phyloP scores from a whole-genome alignment of 2,113 vertebrate genomes.

The Alouatta palliata region DNA sequence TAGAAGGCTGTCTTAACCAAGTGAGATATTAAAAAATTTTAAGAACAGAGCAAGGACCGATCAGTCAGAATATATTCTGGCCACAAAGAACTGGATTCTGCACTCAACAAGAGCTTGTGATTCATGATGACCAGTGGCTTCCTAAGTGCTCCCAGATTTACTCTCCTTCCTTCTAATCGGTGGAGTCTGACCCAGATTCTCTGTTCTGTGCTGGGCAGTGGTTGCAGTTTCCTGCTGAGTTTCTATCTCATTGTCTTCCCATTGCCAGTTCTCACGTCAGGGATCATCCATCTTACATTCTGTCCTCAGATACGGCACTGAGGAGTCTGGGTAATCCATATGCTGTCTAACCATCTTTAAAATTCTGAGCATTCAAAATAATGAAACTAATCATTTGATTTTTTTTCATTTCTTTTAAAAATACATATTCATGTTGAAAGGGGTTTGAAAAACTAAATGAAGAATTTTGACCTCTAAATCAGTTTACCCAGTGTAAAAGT shows the following conservation, averaged over 20 bases:
- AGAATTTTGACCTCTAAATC: background rate
- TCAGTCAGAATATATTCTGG: background rate
- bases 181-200: background rate
- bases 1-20: background rate
- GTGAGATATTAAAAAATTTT: background rate
- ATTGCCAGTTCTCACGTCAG: background rate
- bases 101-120: background rate
- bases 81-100: background rate
- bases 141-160: background rate
- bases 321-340: background rate
- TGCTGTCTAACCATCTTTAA: background rate
- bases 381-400: background rate
- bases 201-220: background rate
- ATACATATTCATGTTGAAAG: background rate
- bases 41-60: background rate
- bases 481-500: background rate
- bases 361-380: background rate
- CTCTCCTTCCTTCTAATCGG: background rate
- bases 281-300: fast-evolving
- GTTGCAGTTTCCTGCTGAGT: background rate
- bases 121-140: background rate
- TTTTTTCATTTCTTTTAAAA: background rate
- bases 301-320: background rate
- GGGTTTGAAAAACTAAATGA: background rate
- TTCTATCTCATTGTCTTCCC: background rate